Base-by-base conservation (phyloP, 2,113 vertebrate genomes). In the Nothocercus julius region DNA sequence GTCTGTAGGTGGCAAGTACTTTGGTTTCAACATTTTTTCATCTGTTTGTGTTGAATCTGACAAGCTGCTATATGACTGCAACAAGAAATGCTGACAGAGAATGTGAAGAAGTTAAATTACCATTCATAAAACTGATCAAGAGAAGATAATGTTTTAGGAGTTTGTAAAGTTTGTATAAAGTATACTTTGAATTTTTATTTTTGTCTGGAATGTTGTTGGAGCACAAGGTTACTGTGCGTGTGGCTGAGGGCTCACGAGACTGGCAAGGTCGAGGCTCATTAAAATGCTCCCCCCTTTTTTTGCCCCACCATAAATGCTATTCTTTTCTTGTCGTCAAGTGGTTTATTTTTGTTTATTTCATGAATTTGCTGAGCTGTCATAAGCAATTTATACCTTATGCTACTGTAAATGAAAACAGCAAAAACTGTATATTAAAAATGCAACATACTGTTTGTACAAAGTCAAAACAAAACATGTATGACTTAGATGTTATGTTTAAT, bases 31-130 rank as follows among this genome's bases (percentile, higher is more conserved):
- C 5, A 13, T 73, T 69, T 58, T 12, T 89, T 85, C 51, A 34
- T 90, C 49, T 84, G 59, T 87, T 92, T 93, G 13, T 87, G 82
- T 51, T 30, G 19, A 69, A 64, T 75, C 68, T 92, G 59, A 82
- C 72, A 90, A 95, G 66, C 63, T 91, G 70, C n/a, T 94, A 20
- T 72, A 77, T 76, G 32, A n/a, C 62, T 74, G 17, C 20, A 61
- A 38, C 28, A 88, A 87, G 64, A 76, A 83, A 86, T 20, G 13
- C n/a, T 68, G 79, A 47, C 25, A 58, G 15, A 67, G 30, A 68
- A 78, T 17, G 24, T 42, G 61, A 84, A 38, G 79, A 83, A 34
- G 68, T 69, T 5, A 87, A 63, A 90, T 82, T 58, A 34, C 63
- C 53, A 56, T 90, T 91, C 76, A 82, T 85, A 74, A 92, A 89